Conservation (phyloP, 2,113 vertebrate genomes). For the Leucopsar rothschildi region DNA sequence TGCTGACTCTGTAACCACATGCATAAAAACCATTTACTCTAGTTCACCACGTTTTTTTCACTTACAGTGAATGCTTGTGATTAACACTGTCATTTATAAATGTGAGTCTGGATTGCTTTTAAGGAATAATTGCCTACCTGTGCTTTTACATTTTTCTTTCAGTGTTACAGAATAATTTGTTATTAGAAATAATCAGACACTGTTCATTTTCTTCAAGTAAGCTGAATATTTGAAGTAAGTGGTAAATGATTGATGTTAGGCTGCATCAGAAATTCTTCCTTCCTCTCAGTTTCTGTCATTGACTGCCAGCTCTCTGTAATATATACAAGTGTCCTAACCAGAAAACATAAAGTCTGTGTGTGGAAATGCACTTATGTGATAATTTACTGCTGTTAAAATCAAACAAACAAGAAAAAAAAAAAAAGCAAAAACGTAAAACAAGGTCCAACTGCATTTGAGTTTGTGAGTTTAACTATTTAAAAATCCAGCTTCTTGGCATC, state of each 20-base stretch:
- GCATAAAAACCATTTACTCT: background rate
- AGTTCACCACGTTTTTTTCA: background rate
- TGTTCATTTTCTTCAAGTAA: background rate
- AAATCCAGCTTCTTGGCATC: background rate
- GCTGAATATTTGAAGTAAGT: constrained; percentile 11
- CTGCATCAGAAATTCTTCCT: background rate
- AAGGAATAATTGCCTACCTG: constrained; percentile 26
- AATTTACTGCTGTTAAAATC: background rate
- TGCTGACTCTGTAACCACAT: background rate
- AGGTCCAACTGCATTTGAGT: rapidly evolving
- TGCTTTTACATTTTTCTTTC: constrained; percentile 37
- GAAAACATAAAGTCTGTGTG: background rate
- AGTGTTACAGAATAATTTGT: background rate
- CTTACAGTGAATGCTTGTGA: background rate
- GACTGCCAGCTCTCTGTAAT: background rate
- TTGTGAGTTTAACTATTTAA: background rate
- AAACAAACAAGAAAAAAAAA: rapidly evolving
- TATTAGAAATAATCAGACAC: background rate
- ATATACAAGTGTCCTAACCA: background rate
- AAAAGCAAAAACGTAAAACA: background rate
- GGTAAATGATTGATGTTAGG: background rate
- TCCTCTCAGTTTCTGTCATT: background rate
- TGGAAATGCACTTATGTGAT: background rate
- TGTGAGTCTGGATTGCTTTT: constrained; percentile 13
- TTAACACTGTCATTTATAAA: constrained; percentile 13